A percentile compares a stretch with the other conserved stretches of the same genome.
Evolutionary conservation across 2,113 vertebrate genomes (phyloP).

Genomic region (Lampris megalopsis): DNA sequence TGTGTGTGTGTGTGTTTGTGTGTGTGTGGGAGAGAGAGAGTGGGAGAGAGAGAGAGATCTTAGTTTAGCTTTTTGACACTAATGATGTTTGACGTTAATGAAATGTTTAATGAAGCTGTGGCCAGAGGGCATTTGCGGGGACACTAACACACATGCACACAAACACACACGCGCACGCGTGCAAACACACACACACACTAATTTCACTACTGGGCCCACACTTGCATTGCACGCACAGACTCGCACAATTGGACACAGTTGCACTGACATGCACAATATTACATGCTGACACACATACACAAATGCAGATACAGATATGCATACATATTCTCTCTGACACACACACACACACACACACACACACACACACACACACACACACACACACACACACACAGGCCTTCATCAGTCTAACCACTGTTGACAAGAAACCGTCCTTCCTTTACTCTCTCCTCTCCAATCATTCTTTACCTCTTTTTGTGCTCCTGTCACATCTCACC

Average conservation of each 20-base stretch:
- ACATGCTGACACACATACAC: neutral
- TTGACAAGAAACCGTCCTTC: slow-evolving; percentile 47
- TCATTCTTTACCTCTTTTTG: neutral
- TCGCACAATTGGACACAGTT: neutral
- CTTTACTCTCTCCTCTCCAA: neutral
- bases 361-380: neutral
- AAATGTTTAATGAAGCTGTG: slow-evolving; percentile 76
- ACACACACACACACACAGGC: slow-evolving; percentile 10
- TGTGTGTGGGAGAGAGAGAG: slow-evolving; percentile 6
- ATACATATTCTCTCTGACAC: neutral
- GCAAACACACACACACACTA: slow-evolving; percentile 17
- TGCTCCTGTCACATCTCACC: neutral
- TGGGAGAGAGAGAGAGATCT: neutral
- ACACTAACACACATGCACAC: slow-evolving; percentile 9
- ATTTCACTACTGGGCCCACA: neutral
- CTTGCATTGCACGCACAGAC: neutral
- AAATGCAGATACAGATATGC: slow-evolving; percentile 5
- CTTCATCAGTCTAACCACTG: slow-evolving; percentile 39
- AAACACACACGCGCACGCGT: slow-evolving; percentile 13
- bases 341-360: neutral
- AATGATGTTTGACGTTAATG: slow-evolving; percentile 78
- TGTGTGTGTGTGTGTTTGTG: slow-evolving; percentile 8
- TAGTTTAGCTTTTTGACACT: slow-evolving; percentile 51
- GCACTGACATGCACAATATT: neutral
- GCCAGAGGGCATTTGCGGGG: slow-evolving; percentile 53